A percentile compares a stretch with the other conserved stretches of the same genome.
Evolutionary conservation across 2,888 invertebrate species (phyloP).

Genomic region (Sarcophaga subvicina): DNA sequence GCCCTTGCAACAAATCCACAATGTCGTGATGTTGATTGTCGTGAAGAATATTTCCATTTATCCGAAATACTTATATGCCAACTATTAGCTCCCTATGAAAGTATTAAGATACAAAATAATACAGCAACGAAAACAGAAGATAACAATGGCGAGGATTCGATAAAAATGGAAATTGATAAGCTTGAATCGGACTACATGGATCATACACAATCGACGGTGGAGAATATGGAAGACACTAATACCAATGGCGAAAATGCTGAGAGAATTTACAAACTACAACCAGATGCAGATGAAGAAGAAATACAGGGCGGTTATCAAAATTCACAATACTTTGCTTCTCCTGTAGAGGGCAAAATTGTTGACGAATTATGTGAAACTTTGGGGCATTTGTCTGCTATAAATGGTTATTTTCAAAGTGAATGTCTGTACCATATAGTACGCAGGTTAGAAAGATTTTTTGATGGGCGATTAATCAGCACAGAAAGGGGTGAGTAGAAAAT

Average conservation of each 20-base stretch:
- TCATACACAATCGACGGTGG: constrained; percentile 35
- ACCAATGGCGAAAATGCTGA: constrained; percentile 67
- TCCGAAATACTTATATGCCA: constrained; percentile 80
- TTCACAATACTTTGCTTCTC: constrained; percentile 78
- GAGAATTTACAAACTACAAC: constrained; percentile 76
- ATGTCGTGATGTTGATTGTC: constrained; percentile 76
- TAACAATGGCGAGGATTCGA: constrained; percentile 26
- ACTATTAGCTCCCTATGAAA: constrained; percentile 78
- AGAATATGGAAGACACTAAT: constrained; percentile 14
- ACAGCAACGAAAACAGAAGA: constrained; percentile 28
- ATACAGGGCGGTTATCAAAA: constrained; percentile 60
- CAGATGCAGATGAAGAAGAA: constrained; percentile 74
- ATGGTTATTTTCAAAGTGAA: constrained; percentile 79
- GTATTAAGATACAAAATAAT: constrained; percentile 74
- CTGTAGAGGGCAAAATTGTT: constrained; percentile 74
- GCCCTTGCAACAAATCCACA: constrained; percentile 78
- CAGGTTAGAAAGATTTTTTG: constrained; percentile 78
- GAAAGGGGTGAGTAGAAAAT: constrained; percentile 73
- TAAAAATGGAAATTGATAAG: constrained; percentile 74
- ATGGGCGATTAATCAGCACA: constrained; percentile 73
- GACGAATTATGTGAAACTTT: constrained; percentile 79
- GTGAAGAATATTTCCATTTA: constrained; percentile 79
- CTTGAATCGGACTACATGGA: constrained; percentile 38
- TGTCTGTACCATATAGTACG: constrained; percentile 77
- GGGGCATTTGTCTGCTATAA: constrained; percentile 77